phyloP scores from a whole-genome alignment of 30 jellyfish, hydroid and myxozoan genomes.

The Nemopilema nomurai region DNA sequence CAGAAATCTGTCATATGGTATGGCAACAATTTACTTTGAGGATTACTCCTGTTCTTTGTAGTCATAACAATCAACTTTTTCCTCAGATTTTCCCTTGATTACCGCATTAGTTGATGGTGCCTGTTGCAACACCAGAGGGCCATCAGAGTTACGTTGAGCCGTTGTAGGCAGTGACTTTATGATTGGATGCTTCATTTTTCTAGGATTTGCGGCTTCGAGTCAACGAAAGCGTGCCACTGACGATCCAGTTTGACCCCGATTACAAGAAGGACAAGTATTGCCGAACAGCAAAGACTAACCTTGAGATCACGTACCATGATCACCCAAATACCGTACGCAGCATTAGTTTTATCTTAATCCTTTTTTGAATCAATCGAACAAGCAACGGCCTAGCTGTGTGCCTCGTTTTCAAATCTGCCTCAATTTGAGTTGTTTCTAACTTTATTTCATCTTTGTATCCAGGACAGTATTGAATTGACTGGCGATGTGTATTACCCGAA shows the following conservation, averaged over 20 bases:
- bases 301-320: conserved; percentile 76
- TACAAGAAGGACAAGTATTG: conserved; percentile 70
- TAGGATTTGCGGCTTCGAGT: conserved; percentile 70
- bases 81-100: too few species aligned
- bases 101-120: too few species aligned
- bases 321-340: conserved; percentile 83
- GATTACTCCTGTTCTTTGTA: too few species aligned
- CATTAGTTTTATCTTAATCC: too few species aligned
- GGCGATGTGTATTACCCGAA: conserved; percentile 95
- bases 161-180: too few species aligned
- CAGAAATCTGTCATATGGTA: conserved; percentile 44
- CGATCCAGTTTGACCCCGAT: conserved; percentile 93
- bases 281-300: conserved; percentile 44
- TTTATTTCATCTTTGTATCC: not conserved
- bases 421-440: too few species aligned
- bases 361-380: not conserved
- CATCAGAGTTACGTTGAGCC: too few species aligned
- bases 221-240: conserved; percentile 61
- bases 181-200: not conserved
- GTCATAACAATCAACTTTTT: too few species aligned
- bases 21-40: too few species aligned
- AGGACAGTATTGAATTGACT: conserved; percentile 71
- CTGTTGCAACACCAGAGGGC: too few species aligned
- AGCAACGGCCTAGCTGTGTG: not conserved
- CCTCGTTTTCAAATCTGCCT: not conserved